Evolutionary conservation across 1,140 invertebrate genomes (phyloP), one percentile per base, ranked within the genome.

Genomic region (Pogonus chalceus): DNA sequence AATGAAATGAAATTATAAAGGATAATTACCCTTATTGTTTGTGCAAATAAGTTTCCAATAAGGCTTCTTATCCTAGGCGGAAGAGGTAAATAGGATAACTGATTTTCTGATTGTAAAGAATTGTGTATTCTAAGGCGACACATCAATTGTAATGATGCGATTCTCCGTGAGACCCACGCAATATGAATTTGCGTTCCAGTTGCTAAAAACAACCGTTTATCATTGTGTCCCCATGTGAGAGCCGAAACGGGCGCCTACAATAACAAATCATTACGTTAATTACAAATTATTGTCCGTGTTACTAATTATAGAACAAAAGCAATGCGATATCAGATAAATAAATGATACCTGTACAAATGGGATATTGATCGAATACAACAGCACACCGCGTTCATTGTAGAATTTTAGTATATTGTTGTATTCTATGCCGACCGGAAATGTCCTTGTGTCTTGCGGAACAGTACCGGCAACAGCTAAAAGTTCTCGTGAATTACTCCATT

Each of bases 141-240:
- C 47, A 98, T 75, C 49, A 95, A 74, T 69, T 96, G 91, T 51
- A 97, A 73, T 47, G 90, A 88, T 18, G 92, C 90, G 24, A 98
- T 88, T 26, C 88, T 80, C 49, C 89, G 83, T 53, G 87, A 90
- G 10, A 98, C 87, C 81, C 94, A 92, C 22, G 92, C 93, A 47
- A 95, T 90, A 68, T 96, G 92, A 60, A 90, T 83, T 62, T 85
- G 81, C 4, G 83, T 78, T 12, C 94, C 95, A 12, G 92, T 93
- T 12, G 93, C 92, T 23, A 98, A 79, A 69, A 98, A 97, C 23
- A 99, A 70, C 1, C 93, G 77, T 58, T 92, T 87, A 64, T 97
- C 96, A 70, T 96, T 95, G 74, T 98, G 95, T 23, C 93, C 96
- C 94, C 94, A 98, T 1, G 94, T 98, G 60, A 98, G 74, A 2